Percentiles rank a stretch among this genome's conserved stretches.
These are phyloP conservation scores for Polyergus mexicanus DNA, from an alignment of 1,140 invertebrate genomes.

Conservation along the genomic window DNA sequence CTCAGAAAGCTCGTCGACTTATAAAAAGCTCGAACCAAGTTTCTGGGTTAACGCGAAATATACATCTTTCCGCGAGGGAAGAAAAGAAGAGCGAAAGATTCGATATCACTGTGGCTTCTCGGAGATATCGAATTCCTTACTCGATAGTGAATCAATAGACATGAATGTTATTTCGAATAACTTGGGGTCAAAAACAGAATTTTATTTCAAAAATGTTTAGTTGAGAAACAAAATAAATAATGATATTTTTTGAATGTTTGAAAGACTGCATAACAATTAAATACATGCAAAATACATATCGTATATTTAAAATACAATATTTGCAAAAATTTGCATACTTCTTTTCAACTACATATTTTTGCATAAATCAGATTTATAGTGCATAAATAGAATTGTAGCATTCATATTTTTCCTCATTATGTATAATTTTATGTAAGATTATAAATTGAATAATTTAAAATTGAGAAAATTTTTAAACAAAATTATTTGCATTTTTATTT, in stretches of 20 bases:
- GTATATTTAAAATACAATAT: not conserved
- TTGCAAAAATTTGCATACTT: not conserved
- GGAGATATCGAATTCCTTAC: conserved; percentile 15
- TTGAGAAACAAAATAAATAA: not conserved
- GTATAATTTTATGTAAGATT: not conserved
- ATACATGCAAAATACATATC: not conserved
- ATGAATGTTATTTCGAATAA: conserved; percentile 53
- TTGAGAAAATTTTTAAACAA: not conserved
- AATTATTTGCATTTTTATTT: not conserved
- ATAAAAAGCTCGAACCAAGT: conserved; percentile 81
- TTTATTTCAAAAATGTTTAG: conserved; percentile 18
- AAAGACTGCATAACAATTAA: not conserved
- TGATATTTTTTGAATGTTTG: not conserved
- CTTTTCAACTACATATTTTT: not conserved
- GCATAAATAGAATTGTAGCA: not conserved
- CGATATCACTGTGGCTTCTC: conserved; percentile 29
- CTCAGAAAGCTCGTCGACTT: conserved; percentile 81
- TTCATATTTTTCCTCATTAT: not conserved
- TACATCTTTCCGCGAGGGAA: conserved; percentile 38
- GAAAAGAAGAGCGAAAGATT: conserved; percentile 69
- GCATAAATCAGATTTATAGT: not conserved
- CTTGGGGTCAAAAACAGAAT: conserved; percentile 64
- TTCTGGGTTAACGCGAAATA: conserved; percentile 79
- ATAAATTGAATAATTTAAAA: not conserved
- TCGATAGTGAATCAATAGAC: conserved; percentile 58